Conservation (phyloP, 2,888 invertebrate species). For the Orchesellides sinensis region DNA sequence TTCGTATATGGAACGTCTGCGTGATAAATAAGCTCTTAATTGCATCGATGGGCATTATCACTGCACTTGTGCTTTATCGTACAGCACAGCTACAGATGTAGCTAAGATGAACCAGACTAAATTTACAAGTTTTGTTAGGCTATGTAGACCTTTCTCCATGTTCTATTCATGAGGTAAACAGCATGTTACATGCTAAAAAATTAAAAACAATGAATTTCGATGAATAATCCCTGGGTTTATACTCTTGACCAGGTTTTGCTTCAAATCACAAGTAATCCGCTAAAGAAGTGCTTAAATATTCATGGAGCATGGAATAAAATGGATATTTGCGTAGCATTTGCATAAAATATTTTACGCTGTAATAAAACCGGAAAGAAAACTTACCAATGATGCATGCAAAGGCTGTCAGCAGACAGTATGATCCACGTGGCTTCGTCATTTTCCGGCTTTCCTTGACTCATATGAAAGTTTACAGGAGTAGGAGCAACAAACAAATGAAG, state of each 20-base stretch:
- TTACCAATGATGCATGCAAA: constrained; percentile 44
- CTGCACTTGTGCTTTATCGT: constrained; percentile 23
- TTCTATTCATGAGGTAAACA: too few species aligned
- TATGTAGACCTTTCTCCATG: too few species aligned
- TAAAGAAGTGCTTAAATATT: constrained; percentile 4
- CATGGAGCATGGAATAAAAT: not conserved
- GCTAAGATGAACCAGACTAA: constrained; percentile 21
- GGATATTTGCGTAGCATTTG: not conserved
- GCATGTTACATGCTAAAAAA: too few species aligned
- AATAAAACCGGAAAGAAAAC: constrained; percentile 24
- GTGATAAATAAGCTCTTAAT: constrained; percentile 58
- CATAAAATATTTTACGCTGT: not conserved
- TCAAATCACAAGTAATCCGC: too few species aligned
- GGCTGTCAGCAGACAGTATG: constrained; percentile 18
- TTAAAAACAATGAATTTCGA: too few species aligned
- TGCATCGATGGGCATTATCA: constrained; percentile 50
- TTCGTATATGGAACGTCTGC: too few species aligned
- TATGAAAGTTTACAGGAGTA: constrained; percentile 23
- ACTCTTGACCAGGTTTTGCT: too few species aligned
- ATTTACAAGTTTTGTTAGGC: constrained; percentile 28
- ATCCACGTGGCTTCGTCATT: constrained; percentile 63
- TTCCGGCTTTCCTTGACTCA: constrained; percentile 50
- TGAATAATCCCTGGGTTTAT: too few species aligned
- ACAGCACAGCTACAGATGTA: constrained; percentile 16
- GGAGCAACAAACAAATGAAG: constrained; percentile 8